Evolutionary conservation across 2,797 vertebrate genomes (phyloP), one percentile per base, ranked within the genome.

Genomic region (Liasis olivaceus): DNA sequence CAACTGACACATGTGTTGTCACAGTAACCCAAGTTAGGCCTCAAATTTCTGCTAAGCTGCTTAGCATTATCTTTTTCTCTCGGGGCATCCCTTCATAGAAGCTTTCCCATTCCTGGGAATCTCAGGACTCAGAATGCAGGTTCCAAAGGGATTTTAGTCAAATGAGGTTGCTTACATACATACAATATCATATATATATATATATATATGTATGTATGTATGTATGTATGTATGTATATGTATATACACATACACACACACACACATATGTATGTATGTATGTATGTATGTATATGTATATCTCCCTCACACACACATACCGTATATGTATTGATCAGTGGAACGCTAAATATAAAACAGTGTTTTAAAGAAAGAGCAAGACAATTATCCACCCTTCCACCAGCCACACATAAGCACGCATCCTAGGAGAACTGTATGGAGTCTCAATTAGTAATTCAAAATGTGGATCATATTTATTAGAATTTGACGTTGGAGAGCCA

Each of bases 21-120:
- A 97, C 97, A 95, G 97, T 94, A 97, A 97, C 96, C 87, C 69
- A 60, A 95, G 93, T 69, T 93, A 95, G 95, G 93, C 96, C 97
- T 91, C 96, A 96, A 94, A 96, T 96, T 95, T 96, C 93, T 88
- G 92, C 95, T 93, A 96, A 96, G 93, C 95, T 91, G 95, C 95
- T 96, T 96, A 95, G 93, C 85, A 0, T 0, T 93, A 91, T 93
- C 92, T 85, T 88, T 77, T 66, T 94, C 58, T 72, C n/a, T 91
- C 2, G 31, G 8, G 69, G 13, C n/a, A 36, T 56, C 15, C 72
- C 91, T 95, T 95, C 91, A 90, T 92, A 11, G 84, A 0, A 22
- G 84, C 84, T 1, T 84, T 81, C 69, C 86, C 77, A 93, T 12
- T 31, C 54, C 59, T 66, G 60, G 89, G 28, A 92, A 84, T 87